Evolutionary conservation across 2,888 invertebrate genomes (phyloP).

Genomic region (Mechanitis messenoides): DNA sequence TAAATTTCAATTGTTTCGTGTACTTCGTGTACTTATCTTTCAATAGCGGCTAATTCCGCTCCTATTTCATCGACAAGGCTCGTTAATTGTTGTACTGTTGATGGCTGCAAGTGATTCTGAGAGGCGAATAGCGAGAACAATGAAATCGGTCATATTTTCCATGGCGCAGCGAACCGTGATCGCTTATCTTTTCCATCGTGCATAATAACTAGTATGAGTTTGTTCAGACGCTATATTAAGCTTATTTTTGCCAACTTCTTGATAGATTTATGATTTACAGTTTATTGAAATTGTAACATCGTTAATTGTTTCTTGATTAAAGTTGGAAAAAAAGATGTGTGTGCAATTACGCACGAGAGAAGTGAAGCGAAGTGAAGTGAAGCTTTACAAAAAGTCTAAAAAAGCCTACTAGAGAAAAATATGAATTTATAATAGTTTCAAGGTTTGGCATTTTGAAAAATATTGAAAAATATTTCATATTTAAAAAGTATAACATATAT

Average conservation of each 20-base stretch:
- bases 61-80: conserved; percentile 74
- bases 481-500: too few relatives aligned
- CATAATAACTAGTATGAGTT: conserved; percentile 63
- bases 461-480: too few relatives aligned
- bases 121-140: conserved; percentile 70
- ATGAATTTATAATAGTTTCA: too few relatives aligned
- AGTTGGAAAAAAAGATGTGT: too few relatives aligned
- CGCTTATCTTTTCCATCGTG: conserved; percentile 66
- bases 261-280: conserved; percentile 46
- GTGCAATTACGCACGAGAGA: too few relatives aligned
- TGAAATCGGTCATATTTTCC: conserved; percentile 76
- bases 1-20: conserved; percentile 59
- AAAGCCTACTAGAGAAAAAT: too few relatives aligned
- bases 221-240: conserved; percentile 64
- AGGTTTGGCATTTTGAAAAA: too few relatives aligned
- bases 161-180: conserved; percentile 69
- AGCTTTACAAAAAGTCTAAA: too few relatives aligned
- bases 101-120: conserved; percentile 74
- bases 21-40: conserved; percentile 58
- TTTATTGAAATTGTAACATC: conserved; percentile 1
- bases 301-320: too few relatives aligned
- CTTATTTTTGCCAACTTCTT: conserved; percentile 60
- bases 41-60: conserved; percentile 69
- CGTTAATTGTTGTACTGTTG: conserved; percentile 73
- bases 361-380: too few relatives aligned